A percentile compares a stretch with the other conserved stretches of the same genome.
Evolutionary conservation across 2,797 vertebrate genomes (phyloP).

Genomic region (Benthosema pterotum): DNA sequence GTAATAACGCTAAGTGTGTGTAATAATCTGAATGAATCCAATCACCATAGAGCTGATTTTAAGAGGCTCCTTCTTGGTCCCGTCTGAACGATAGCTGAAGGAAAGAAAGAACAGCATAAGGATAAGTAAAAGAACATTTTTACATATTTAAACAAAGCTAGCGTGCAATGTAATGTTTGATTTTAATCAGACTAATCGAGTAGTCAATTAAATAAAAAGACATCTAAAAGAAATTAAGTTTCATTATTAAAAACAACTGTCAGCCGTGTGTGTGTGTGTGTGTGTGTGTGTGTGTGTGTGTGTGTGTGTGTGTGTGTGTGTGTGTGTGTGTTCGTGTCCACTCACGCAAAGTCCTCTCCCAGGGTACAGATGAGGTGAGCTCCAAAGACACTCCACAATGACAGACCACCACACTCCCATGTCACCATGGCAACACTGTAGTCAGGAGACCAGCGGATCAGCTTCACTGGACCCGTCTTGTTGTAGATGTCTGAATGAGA

Average conservation of each 20-base stretch:
- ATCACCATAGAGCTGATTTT: conserved; percentile 97
- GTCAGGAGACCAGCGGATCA: conserved; percentile 97
- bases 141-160: too few relatives aligned
- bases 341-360: conserved; percentile 97
- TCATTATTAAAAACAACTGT: too few relatives aligned
- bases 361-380: conserved; percentile 98
- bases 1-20: not conserved
- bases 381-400: conserved; percentile 98
- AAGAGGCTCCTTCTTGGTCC: conserved; percentile 95
- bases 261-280: not conserved
- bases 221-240: too few relatives aligned
- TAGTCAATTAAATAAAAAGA: too few relatives aligned
- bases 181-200: too few relatives aligned
- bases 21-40: conserved; percentile 8
- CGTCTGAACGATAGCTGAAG: conserved; percentile 92
- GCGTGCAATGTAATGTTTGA: too few relatives aligned
- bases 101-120: not conserved
- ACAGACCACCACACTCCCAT: conserved; percentile 94
- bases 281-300: not conserved
- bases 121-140: not conserved
- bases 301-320: not conserved
- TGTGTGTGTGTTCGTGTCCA: conserved; percentile 37
- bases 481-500: conserved; percentile 91
- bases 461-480: conserved; percentile 94
- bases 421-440: conserved; percentile 95